These are phyloP conservation scores for Ciconia maguari DNA, from an alignment of 2,113 vertebrate species.

Conservation along the genomic window DNA sequence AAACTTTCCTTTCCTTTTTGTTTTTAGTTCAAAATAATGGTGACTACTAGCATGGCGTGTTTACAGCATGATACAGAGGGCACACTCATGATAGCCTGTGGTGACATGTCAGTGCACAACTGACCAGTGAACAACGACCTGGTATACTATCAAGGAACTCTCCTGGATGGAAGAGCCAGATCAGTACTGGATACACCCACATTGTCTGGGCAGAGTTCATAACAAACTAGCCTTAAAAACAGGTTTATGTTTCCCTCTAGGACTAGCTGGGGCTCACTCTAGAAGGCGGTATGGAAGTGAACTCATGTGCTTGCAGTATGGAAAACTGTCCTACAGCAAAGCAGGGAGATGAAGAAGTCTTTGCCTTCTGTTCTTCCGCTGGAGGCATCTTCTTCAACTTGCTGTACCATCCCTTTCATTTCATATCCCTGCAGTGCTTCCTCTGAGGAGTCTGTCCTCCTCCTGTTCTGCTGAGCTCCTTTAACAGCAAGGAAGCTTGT, in stretches of 20 bases:
- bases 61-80: background rate
- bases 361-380: background rate
- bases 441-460: background rate
- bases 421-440: background rate
- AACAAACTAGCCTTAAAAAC: background rate
- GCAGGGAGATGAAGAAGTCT: background rate
- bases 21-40: background rate
- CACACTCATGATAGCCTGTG: rapidly evolving
- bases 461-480: background rate
- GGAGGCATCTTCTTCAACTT: background rate
- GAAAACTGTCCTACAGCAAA: background rate
- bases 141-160: background rate
- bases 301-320: rapidly evolving
- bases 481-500: background rate
- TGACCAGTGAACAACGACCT: background rate
- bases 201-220: background rate
- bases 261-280: background rate
- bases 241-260: background rate
- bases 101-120: background rate
- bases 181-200: background rate
- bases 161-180: background rate
- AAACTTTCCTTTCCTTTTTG: background rate
- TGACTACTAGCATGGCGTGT: background rate
- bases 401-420: background rate
- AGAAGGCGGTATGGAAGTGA: background rate